Evolutionary conservation across 2,797 vertebrate species (phyloP), one percentile per base, ranked within the genome.

Genomic region (Tiaroga cobitis): DNA sequence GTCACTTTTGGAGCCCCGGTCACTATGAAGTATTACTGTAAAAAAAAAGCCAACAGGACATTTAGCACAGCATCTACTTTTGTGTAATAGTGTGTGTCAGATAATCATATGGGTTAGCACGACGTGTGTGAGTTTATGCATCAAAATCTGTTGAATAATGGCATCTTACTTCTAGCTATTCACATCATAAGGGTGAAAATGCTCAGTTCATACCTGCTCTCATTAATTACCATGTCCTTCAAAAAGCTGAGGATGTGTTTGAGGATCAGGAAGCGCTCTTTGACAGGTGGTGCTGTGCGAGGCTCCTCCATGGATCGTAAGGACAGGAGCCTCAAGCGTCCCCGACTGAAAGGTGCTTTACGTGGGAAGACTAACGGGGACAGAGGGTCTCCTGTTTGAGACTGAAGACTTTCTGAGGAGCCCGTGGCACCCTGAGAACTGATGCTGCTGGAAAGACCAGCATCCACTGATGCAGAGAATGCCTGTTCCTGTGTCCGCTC

Each of bases 311-410:
- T 87, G 0, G 98, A 99, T 65, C 97, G 93, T 91, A 96, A 97
- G 4, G 98, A 99, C 29, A 99, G 95, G 39, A 99, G 96, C 85
- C 98, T 95, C 1, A 99, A 94, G n/a, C 97, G 95, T 1, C 97
- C 97, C 11, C 97, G 95, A 82, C 94, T 95, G 83, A 98, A 97
- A 0, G 96, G 95, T 1, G 96, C 93, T 88, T 96, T 96, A 0
- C 96, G 94, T 1, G 95, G 93, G 4, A 97, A 95, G 61, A 96
- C 94, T 24, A 96, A 95, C 13, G 97, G 97, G 0, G 96, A 97
- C 6, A 91, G 89, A 0, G 95, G 91, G 0, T 97, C 96, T 4
- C 94, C 96, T 0, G 92, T 76, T 89, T 95, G 95, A 0, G 95
- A 90, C 16, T 88, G 90, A 59, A 93, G 49, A 39, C 90, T 95